phyloP scores from a whole-genome alignment of 2,113 vertebrate genomes.

The Sarotherodon lohbergeri region DNA sequence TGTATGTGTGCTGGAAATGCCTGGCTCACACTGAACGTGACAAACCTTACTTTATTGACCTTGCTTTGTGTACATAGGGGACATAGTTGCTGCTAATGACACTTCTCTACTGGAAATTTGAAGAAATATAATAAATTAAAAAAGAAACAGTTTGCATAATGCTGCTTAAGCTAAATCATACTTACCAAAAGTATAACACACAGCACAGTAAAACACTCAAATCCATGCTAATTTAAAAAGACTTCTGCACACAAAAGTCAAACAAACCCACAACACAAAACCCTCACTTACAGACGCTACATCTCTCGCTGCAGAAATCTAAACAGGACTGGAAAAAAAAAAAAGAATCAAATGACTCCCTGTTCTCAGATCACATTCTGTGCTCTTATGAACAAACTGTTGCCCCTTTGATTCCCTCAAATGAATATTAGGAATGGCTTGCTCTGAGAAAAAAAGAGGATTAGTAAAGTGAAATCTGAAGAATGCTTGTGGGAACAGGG shows the following conservation, averaged over 20 bases:
- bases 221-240: not conserved
- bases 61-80: not conserved
- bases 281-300: conserved; percentile 59
- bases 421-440: conserved; percentile 15
- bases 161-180: not conserved
- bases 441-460: conserved; percentile 8
- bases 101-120: not conserved
- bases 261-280: conserved; percentile 10
- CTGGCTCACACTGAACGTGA: not conserved
- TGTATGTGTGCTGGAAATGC: not conserved
- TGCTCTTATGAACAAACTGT: not conserved
- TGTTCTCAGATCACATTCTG: not conserved
- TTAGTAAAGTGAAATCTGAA: conserved; percentile 34
- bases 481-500: not conserved
- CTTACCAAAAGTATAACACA: not conserved
- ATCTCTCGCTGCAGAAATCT: conserved; percentile 66
- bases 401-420: not conserved
- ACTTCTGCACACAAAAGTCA: conserved; percentile 1
- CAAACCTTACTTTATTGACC: not conserved
- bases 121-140: no score
- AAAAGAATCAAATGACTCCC: conserved; percentile 7
- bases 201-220: not conserved
- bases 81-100: not conserved
- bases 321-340: conserved; percentile 58
- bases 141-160: not conserved